These are phyloP conservation scores for Athalia rosae DNA, from an alignment of 2,888 invertebrate genomes.

Conservation along the genomic window DNA sequence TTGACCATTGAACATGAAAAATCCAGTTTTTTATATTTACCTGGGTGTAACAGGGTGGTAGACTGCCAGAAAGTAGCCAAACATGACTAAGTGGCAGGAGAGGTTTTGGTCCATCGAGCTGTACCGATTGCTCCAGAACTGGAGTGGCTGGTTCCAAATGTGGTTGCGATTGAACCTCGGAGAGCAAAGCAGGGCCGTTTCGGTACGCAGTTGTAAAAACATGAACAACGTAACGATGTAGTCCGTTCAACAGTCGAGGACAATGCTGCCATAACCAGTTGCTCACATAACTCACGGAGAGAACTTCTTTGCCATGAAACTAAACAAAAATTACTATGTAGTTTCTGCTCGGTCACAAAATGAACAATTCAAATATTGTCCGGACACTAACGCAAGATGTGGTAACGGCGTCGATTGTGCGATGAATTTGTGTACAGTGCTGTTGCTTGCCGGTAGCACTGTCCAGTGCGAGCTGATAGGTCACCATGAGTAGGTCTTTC, in stretches of 20 bases:
- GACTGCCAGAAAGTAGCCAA: slow-evolving; percentile 82
- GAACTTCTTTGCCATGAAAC: slow-evolving; percentile 85
- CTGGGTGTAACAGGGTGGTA: slow-evolving; percentile 75
- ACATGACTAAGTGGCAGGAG: slow-evolving; percentile 81
- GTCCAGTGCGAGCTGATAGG: slow-evolving; percentile 88
- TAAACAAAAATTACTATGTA: slow-evolving; percentile 59
- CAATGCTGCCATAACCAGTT: slow-evolving; percentile 90
- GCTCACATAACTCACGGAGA: slow-evolving; percentile 85
- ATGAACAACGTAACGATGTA: slow-evolving; percentile 83
- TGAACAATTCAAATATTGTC: too few relatives aligned
- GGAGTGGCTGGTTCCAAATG: slow-evolving; percentile 85
- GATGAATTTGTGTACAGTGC: slow-evolving; percentile 81
- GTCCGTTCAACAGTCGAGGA: slow-evolving; percentile 83
- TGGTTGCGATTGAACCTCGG: slow-evolving; percentile 66
- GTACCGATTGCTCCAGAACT: slow-evolving; percentile 75
- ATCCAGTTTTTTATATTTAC: slow-evolving; percentile 60
- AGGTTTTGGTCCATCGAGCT: slow-evolving; percentile 63
- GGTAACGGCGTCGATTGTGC: slow-evolving; percentile 83
- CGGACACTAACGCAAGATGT: slow-evolving; percentile 79
- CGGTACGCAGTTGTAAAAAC: slow-evolving; percentile 78
- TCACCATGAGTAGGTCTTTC: slow-evolving; percentile 81
- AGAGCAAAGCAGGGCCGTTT: slow-evolving; percentile 67
- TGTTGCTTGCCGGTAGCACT: slow-evolving; percentile 81
- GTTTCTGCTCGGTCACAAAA: background rate
- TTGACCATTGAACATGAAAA: too few relatives aligned